Base-by-base conservation (phyloP, 2,113 vertebrate species). In the Campylorhamphus procurvoides region DNA sequence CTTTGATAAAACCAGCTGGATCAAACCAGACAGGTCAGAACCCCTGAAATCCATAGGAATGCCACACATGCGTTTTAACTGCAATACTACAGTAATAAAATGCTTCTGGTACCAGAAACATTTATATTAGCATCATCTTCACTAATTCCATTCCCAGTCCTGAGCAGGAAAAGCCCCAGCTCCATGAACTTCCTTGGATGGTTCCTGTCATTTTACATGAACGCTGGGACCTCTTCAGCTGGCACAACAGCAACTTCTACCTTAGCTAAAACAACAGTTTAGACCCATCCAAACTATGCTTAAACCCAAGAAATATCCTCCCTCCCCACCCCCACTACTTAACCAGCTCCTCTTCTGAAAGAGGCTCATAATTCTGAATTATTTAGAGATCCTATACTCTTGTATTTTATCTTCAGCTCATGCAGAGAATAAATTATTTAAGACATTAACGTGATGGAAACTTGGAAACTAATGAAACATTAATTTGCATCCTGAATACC, bases 391-490 rank as follows among this genome's bases (percentile, higher is more conserved):
- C 85, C 76, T 49, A 89, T 58, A 84, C 76, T 90, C 83, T 46
- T 81, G 92, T 93, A 93, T 96, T 94, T 93, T 94, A 96, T 92
- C 96, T 87, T 93, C 90, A 96, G 88, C 94, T 92, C 94, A 84
- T 84, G 76, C 88, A 92, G 73, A n/a, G 68, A 89, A 96, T 97
- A 39, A 97, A 97, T 96, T 87, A 96, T 96, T 96, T 87, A 95
- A 42, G 79, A 82, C 80, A 89, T 82, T 75, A 96, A 87, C 60
- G 77, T 3, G 92, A 96, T 91, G 95, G 96, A 97, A 96, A 96
- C 95, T 95, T 91, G 84, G 93, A 91, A 91, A 87, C 94, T 96
- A 96, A 95, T 96, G 89, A 96, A 97, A 94, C 94, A 96, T 96
- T 96, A 85, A 97, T 97, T 91, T 95, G 87, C 87, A 95, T 94